A percentile compares a stretch with the other conserved stretches of the same genome.
Evolutionary conservation across 2,113 vertebrate genomes (phyloP).

Genomic region (Hydrolagus affinis): DNA sequence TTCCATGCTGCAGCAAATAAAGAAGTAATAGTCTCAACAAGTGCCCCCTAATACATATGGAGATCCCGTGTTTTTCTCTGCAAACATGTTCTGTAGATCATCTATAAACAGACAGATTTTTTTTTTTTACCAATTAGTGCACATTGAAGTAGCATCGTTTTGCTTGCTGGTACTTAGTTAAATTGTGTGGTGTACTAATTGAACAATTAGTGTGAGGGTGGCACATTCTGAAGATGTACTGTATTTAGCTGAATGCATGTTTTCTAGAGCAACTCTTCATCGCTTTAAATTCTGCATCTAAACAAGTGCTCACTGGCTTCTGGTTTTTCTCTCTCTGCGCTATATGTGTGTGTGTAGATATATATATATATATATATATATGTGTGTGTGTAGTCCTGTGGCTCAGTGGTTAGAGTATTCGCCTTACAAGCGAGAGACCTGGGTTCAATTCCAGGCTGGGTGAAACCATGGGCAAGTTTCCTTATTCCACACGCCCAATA

Average conservation of each 20-base stretch:
- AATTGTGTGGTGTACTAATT: conserved; percentile 6
- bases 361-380: not conserved
- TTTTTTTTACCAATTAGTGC: not conserved
- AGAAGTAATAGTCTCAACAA: not conserved
- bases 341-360: not conserved
- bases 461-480: too few species aligned
- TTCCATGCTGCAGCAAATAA: not conserved
- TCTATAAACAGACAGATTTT: not conserved
- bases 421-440: too few species aligned
- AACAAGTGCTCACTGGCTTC: not conserved
- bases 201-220: conserved; percentile 7
- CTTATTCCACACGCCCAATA: too few species aligned
- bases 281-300: conserved; percentile 23
- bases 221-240: not conserved
- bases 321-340: not conserved
- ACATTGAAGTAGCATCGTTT: not conserved
- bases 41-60: not conserved
- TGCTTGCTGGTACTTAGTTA: not conserved
- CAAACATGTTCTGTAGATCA: not conserved
- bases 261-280: not conserved
- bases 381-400: too few species aligned
- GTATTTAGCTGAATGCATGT: not conserved
- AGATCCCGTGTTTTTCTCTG: not conserved
- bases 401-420: too few species aligned
- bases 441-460: too few species aligned